phyloP scores from a whole-genome alignment of 2,888 invertebrate genomes.

The Junonia oenone region DNA sequence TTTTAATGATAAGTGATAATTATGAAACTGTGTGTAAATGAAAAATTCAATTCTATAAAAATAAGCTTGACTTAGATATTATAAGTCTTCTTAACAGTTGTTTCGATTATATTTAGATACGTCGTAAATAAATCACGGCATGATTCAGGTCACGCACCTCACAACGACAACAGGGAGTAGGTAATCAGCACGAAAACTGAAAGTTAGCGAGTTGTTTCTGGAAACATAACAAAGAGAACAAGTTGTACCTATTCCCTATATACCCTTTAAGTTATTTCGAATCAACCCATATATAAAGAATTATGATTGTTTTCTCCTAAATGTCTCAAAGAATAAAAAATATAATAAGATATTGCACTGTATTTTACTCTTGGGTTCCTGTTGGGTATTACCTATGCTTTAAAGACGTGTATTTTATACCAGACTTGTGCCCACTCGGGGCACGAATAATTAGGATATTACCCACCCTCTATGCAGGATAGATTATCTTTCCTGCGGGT shows the following conservation, averaged over 20 bases:
- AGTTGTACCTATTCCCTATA: background rate
- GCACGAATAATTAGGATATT: no score
- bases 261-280: background rate
- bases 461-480: no score
- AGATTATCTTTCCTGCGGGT: no score
- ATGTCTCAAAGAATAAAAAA: background rate
- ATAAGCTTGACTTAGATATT: background rate
- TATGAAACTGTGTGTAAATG: no score
- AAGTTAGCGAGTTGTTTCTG: slow-evolving; percentile 12
- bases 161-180: slow-evolving; percentile 1
- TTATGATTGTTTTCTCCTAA: background rate
- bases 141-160: slow-evolving; percentile 13
- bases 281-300: background rate
- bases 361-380: no score
- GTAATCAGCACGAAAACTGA: slow-evolving; percentile 16
- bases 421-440: no score
- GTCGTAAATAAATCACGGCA: slow-evolving; percentile 8
- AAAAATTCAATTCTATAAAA: background rate
- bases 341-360: background rate
- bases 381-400: no score
- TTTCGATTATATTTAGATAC: background rate
- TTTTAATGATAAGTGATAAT: no score
- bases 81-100: background rate
- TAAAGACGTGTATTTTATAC: no score
- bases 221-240: slow-evolving; percentile 8